These are phyloP conservation scores for Rhizomys pruinosus DNA, from an alignment of 2,113 vertebrate species.

Conservation along the genomic window DNA sequence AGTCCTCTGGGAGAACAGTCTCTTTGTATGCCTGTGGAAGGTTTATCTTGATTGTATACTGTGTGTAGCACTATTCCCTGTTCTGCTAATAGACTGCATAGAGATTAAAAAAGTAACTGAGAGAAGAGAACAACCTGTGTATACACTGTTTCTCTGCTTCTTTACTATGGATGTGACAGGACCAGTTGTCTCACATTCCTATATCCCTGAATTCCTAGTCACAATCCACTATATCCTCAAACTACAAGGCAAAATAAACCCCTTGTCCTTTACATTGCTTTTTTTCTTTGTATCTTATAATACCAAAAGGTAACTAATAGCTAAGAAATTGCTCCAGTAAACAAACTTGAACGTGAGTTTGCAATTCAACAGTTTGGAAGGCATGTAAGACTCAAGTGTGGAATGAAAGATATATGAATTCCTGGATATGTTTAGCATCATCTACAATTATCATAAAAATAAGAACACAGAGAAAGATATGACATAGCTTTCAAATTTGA, in stretches of 20 bases:
- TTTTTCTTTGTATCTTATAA: neutral
- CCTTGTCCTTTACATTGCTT: neutral
- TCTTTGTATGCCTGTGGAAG: neutral
- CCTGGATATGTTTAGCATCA: neutral
- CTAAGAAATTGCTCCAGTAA: too few species aligned
- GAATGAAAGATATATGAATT: neutral
- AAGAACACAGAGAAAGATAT: neutral
- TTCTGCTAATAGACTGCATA: neutral
- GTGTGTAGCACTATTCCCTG: neutral
- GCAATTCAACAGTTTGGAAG: neutral
- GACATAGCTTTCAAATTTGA: neutral
- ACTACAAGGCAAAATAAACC: neutral
- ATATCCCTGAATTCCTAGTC: neutral
- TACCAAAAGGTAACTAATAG: neutral
- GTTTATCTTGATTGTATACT: neutral
- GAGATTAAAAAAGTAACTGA: neutral
- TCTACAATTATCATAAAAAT: slow-evolving; percentile 2
- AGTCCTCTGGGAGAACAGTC: too few species aligned
- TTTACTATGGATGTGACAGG: neutral
- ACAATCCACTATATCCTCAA: neutral
- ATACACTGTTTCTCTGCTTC: neutral
- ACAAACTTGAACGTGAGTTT: neutral
- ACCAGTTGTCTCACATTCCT: neutral
- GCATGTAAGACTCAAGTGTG: neutral
- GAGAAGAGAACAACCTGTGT: too few species aligned